Conservation (phyloP, 1,140 invertebrate genomes). For the Rhizoglyphus robini region DNA sequence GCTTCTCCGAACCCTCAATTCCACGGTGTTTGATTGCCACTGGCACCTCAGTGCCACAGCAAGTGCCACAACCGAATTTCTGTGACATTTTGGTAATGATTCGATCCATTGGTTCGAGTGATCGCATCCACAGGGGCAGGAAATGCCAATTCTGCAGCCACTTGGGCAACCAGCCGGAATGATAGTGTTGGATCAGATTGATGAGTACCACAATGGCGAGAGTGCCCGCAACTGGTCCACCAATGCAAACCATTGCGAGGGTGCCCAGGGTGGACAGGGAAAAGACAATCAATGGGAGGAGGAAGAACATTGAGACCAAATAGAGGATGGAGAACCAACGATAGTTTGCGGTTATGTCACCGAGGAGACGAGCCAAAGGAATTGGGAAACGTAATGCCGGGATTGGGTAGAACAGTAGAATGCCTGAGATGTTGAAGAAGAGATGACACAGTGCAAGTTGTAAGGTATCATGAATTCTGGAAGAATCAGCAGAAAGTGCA, state of each 20-base stretch:
- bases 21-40: not conserved
- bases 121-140: conserved; percentile 38
- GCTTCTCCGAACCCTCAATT: not conserved
- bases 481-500: conserved; percentile 36
- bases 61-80: conserved; percentile 10
- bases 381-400: conserved; percentile 45
- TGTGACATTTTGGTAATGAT: conserved; percentile 23
- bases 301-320: conserved; percentile 40
- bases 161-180: conserved; percentile 34
- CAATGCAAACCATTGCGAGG: conserved; percentile 29
- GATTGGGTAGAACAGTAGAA: conserved; percentile 48
- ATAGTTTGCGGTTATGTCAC: conserved; percentile 41
- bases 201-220: conserved; percentile 31
- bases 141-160: conserved; percentile 40
- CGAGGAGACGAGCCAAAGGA: conserved; percentile 39
- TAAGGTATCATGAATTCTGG: conserved; percentile 34
- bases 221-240: conserved; percentile 31
- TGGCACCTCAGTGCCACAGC: not conserved
- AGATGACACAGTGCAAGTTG: conserved; percentile 49
- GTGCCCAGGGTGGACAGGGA: conserved; percentile 33
- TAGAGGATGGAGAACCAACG: conserved; percentile 46
- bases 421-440: conserved; percentile 49
- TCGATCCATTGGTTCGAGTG: conserved; percentile 37
- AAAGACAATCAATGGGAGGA: conserved; percentile 39
- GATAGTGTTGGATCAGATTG: conserved; percentile 36